Evolutionary conservation across 35 echinoderm and acorn worm genomes (phyloP).

Genomic region (Holothuria glaberrima): DNA sequence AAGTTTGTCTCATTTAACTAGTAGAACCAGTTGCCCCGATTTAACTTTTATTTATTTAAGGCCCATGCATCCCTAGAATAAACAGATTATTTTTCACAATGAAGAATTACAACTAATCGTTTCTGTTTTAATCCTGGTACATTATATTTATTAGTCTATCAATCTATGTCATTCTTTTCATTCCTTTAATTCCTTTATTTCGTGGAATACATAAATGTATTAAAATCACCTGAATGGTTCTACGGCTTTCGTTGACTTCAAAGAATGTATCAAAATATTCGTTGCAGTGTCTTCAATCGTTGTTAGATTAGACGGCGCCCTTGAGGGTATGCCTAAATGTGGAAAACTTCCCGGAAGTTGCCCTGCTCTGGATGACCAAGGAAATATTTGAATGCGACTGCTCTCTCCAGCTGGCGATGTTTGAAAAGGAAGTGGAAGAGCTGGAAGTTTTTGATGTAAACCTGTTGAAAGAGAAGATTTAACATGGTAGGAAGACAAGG

Average conservation of each 20-base stretch:
- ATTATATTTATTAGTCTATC: too few relatives aligned
- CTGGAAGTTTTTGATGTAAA: slow-evolving; percentile 49
- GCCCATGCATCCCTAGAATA: too few relatives aligned
- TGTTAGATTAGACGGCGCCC: slow-evolving; percentile 50
- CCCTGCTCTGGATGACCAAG: slow-evolving; percentile 40
- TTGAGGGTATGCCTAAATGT: slow-evolving; percentile 50
- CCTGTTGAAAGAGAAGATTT: background rate
- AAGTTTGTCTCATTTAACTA: too few relatives aligned
- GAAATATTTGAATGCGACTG: slow-evolving; percentile 48
- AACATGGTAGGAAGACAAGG: too few relatives aligned
- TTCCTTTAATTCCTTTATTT: too few relatives aligned
- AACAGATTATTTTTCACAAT: too few relatives aligned
- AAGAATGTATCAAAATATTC: slow-evolving; percentile 72
- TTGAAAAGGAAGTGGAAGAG: slow-evolving; percentile 32
- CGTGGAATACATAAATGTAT: too few relatives aligned
- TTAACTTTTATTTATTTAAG: too few relatives aligned
- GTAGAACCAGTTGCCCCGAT: too few relatives aligned
- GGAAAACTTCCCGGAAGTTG: slow-evolving; percentile 65
- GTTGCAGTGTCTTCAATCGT: slow-evolving; percentile 87
- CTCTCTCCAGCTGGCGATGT: background rate
- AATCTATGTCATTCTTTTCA: too few relatives aligned
- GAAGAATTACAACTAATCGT: too few relatives aligned
- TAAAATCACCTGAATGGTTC: slow-evolving; percentile 71
- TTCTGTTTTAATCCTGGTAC: too few relatives aligned
- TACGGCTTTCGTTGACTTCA: slow-evolving; percentile 77